Evolutionary conservation across 2,888 invertebrate species (phyloP).

Genomic region (Piscicola geometra): DNA sequence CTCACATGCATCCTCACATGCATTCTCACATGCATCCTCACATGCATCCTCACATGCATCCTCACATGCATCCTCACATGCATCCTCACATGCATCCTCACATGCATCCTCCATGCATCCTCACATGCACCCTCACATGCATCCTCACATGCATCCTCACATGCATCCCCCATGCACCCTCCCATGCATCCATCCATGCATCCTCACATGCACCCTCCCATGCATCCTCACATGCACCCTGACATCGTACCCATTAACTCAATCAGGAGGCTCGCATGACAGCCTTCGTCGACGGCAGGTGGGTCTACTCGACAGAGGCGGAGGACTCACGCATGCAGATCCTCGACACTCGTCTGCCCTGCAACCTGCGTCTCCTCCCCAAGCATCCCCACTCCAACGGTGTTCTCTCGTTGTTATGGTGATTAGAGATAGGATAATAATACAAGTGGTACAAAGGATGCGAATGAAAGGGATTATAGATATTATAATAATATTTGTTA

Average conservation of each 20-base stretch:
- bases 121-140: background rate
- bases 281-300: slow-evolving; percentile 72
- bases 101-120: background rate
- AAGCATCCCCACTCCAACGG: background rate
- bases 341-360: background rate
- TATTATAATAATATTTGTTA: slow-evolving; percentile 15
- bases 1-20: too few species aligned
- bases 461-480: too few species aligned
- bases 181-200: background rate
- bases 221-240: background rate
- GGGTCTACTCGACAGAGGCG: slow-evolving; percentile 60
- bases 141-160: too few species aligned
- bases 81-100: background rate
- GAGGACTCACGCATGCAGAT: background rate
- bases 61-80: background rate
- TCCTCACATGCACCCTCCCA: too few species aligned
- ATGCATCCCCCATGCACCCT: too few species aligned
- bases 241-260: slow-evolving; percentile 27
- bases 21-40: background rate
- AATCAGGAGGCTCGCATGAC: slow-evolving; percentile 69
- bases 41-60: background rate
- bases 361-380: background rate
- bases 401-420: background rate
- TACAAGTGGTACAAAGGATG: too few species aligned
- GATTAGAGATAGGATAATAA: too few species aligned